phyloP scores from a whole-genome alignment of 2,888 invertebrate species.

The Dryadula phaetusa region DNA sequence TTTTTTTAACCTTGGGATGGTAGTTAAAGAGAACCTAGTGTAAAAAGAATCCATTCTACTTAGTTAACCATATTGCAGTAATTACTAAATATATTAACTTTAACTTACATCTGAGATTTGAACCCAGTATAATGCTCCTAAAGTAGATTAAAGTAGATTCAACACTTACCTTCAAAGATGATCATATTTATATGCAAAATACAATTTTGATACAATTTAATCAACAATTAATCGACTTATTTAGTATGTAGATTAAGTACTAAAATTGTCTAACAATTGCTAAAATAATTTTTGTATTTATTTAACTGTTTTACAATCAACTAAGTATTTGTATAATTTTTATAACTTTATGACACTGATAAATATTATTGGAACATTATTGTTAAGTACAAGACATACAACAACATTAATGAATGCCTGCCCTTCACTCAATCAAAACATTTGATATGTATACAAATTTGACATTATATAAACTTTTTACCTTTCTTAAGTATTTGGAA shows the following conservation, averaged over 20 bases:
- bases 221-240: background rate
- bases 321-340: no score
- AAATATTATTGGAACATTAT: no score
- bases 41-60: no score
- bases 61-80: background rate
- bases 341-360: no score
- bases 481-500: constrained; percentile 56
- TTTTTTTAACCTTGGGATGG: no score
- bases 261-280: no score
- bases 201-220: constrained; percentile 1
- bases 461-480: constrained; percentile 1
- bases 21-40: no score
- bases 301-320: background rate
- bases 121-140: constrained; percentile 33
- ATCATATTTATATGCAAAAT: background rate
- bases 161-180: background rate
- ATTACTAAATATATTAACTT: background rate
- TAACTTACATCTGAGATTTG: constrained; percentile 36
- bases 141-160: no score
- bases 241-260: no score
- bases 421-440: constrained; percentile 46
- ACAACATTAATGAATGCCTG: constrained; percentile 39
- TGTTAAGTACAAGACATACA: constrained; percentile 33
- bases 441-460: constrained; percentile 24
- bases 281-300: background rate